These are phyloP conservation scores for Peromyscus leucopus DNA, from an alignment of 2,113 vertebrate genomes.

Conservation along the genomic window DNA sequence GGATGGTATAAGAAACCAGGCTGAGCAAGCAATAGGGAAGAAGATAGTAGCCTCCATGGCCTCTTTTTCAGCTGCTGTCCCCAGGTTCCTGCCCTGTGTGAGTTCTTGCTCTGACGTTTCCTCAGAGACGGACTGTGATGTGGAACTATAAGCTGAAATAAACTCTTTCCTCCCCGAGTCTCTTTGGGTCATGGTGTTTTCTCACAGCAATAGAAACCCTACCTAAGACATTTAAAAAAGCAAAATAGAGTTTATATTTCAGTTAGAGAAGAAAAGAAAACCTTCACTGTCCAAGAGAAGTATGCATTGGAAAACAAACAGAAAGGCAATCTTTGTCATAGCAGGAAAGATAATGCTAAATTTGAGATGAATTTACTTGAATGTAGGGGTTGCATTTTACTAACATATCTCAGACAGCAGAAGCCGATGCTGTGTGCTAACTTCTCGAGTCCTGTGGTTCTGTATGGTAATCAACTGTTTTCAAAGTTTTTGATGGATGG, in stretches of 20 bases:
- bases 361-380: constrained; percentile 72
- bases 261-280: constrained; percentile 8
- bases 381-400: constrained; percentile 61
- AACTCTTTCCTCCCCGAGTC: not conserved
- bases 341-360: constrained; percentile 37
- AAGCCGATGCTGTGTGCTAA: constrained; percentile 55
- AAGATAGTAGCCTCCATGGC: not conserved
- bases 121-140: not conserved
- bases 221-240: constrained; percentile 48
- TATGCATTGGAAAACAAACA: constrained; percentile 19
- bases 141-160: not conserved
- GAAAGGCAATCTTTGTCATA: not conserved
- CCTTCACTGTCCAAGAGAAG: not conserved
- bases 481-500: constrained; percentile 84
- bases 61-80: not conserved
- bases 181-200: not conserved
- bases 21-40: not conserved
- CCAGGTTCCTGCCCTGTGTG: not conserved
- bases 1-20: not conserved
- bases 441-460: constrained; percentile 79
- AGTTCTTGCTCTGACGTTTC: not conserved
- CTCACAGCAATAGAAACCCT: not conserved
- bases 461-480: constrained; percentile 81
- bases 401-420: constrained; percentile 70
- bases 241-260: constrained; percentile 65